These are phyloP conservation scores for Drosophila ambigua DNA, from an alignment of 1,140 invertebrate genomes.

Conservation along the genomic window DNA sequence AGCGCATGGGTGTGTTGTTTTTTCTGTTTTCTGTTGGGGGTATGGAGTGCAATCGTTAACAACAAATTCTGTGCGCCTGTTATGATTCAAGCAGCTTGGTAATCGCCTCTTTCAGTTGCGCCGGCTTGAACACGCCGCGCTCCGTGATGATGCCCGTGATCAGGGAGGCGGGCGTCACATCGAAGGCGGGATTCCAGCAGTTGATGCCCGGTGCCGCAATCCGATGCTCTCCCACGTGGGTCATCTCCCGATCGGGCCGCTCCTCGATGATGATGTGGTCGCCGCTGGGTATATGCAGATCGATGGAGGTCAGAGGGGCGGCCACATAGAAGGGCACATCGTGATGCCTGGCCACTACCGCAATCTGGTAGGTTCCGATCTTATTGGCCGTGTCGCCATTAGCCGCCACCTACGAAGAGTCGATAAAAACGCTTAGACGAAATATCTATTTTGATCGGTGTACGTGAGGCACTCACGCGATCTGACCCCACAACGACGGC, in stretches of 20 bases:
- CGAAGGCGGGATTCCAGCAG: slow-evolving; percentile 99
- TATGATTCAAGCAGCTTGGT: slow-evolving; percentile 66
- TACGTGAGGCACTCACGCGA: slow-evolving; percentile 85
- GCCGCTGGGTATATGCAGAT: slow-evolving; percentile 91
- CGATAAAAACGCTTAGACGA: slow-evolving; percentile 1
- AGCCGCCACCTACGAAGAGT: slow-evolving; percentile 87
- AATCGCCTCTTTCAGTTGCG: slow-evolving; percentile 68
- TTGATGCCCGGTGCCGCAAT: slow-evolving; percentile 95
- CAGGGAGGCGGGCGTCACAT: slow-evolving; percentile 97
- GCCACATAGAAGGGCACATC: slow-evolving; percentile 98
- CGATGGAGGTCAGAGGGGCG: slow-evolving; percentile 96
- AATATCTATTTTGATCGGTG: neutral
- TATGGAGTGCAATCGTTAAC: slow-evolving; percentile 58
- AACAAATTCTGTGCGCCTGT: slow-evolving; percentile 52
- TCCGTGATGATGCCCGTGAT: slow-evolving; percentile 99
- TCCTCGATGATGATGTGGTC: slow-evolving; percentile 97
- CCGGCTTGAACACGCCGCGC: slow-evolving; percentile 91
- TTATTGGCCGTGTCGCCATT: slow-evolving; percentile 99
- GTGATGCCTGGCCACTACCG: slow-evolving; percentile 95
- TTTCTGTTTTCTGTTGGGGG: slow-evolving; percentile 14
- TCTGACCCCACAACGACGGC: slow-evolving; percentile 95
- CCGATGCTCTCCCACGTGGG: slow-evolving; percentile 90
- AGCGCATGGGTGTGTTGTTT: slow-evolving; percentile 41
- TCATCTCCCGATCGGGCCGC: slow-evolving; percentile 95
- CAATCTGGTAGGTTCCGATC: slow-evolving; percentile 99